phyloP scores from a whole-genome alignment of 64 coral and sea anemone species.

The Montipora foliosa region DNA sequence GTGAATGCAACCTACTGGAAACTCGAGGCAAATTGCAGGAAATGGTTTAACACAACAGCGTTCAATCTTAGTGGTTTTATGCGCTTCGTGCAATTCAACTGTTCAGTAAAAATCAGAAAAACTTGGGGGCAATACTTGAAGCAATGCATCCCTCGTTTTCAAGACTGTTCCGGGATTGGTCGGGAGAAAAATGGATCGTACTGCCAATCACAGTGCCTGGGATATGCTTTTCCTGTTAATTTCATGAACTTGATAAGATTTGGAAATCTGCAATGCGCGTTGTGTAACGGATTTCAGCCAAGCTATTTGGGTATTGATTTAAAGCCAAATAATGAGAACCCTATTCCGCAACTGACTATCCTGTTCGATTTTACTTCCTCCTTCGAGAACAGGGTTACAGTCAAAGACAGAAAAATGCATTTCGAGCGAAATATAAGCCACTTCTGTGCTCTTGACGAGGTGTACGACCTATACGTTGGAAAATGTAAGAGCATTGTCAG shows the following conservation, averaged over 20 bases:
- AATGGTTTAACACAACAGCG: neutral
- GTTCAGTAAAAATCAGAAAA: neutral
- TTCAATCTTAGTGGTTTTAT: neutral
- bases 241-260: neutral
- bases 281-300: conserved; percentile 4
- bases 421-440: neutral
- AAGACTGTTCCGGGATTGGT: neutral
- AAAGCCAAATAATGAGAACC: too few relatives aligned
- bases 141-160: neutral
- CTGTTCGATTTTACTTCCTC: conserved; percentile 17
- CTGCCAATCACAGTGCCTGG: neutral
- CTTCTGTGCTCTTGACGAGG: neutral
- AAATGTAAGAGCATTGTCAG: too few relatives aligned
- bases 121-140: neutral
- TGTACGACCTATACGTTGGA: too few relatives aligned
- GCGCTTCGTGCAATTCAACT: neutral
- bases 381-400: neutral
- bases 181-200: neutral
- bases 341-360: neutral
- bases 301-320: neutral
- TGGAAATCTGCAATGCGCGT: conserved; percentile 20
- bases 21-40: neutral
- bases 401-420: neutral
- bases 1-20: neutral
- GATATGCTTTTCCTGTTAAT: neutral